phyloP scores from a whole-genome alignment of 2,797 vertebrate species.

The Trachurus trachurus region DNA sequence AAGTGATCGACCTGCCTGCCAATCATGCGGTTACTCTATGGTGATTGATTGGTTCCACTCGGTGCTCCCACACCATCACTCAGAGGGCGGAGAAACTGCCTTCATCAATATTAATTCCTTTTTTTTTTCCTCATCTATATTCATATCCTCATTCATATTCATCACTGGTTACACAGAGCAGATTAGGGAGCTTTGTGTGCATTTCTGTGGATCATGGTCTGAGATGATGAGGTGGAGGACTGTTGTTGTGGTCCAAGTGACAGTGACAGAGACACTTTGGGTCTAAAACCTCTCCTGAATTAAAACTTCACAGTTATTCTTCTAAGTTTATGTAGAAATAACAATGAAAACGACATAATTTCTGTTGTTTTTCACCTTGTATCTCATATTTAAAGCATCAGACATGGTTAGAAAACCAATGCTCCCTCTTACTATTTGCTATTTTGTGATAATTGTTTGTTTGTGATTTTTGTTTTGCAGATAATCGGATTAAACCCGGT shows the following conservation, averaged over 20 bases:
- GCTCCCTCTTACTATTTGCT: too few relatives aligned
- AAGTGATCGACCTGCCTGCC: conserved; percentile 48
- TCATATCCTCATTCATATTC: conserved; percentile 81
- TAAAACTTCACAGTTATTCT: neutral
- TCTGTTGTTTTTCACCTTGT: neutral
- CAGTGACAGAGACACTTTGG: neutral
- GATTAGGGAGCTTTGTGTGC: conserved; percentile 66
- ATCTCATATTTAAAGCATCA: too few relatives aligned
- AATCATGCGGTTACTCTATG: conserved; percentile 48
- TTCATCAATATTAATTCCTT: conserved; percentile 76
- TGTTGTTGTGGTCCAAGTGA: conserved; percentile 5
- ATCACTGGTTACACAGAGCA: conserved; percentile 63
- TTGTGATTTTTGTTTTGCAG: too few relatives aligned
- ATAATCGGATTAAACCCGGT: too few relatives aligned
- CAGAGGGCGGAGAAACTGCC: conserved; percentile 57
- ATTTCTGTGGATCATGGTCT: conserved; percentile 58
- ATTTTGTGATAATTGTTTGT: too few relatives aligned
- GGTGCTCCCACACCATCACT: conserved; percentile 60
- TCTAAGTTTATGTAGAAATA: neutral
- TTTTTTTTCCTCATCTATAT: conserved; percentile 71
- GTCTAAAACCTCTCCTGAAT: neutral
- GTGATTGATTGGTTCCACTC: conserved; percentile 75
- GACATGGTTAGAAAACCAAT: too few relatives aligned
- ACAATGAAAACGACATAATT: neutral
- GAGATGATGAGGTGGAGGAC: conserved; percentile 44